Conservation (phyloP, 1,140 invertebrate species). For the Centruroides sculpturatus region DNA sequence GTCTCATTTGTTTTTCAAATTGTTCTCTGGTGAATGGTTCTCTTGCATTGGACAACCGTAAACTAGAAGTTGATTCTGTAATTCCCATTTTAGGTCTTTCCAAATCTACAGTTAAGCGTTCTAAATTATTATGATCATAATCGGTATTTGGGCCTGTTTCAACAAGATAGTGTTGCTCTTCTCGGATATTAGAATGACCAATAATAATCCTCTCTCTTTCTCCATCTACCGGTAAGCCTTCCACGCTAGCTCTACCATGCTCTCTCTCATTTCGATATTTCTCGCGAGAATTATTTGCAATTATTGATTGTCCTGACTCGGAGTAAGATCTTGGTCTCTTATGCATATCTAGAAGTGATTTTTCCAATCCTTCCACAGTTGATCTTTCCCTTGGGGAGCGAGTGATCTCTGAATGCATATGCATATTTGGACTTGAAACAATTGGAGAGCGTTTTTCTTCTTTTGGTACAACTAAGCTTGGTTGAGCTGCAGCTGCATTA, state of each 20-base stretch:
- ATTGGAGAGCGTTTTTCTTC: slow-evolving; percentile 13
- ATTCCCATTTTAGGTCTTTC: too few species aligned
- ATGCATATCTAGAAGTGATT: slow-evolving; percentile 20
- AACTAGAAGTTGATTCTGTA: not conserved
- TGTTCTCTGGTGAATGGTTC: slow-evolving; percentile 21
- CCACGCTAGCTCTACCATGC: too few species aligned
- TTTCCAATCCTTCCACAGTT: slow-evolving; percentile 19
- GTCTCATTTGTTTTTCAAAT: slow-evolving; percentile 20
- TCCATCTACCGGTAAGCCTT: too few species aligned
- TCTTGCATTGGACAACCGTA: slow-evolving; percentile 11
- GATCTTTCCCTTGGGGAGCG: slow-evolving; percentile 8
- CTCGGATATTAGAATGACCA: too few species aligned
- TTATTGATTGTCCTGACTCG: too few species aligned
- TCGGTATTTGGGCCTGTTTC: too few species aligned
- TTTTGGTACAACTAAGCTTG: slow-evolving; percentile 59
- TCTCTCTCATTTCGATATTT: too few species aligned
- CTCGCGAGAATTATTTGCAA: too few species aligned
- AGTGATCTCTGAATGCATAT: slow-evolving; percentile 2
- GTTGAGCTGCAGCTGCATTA: slow-evolving; percentile 69
- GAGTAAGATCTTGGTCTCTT: slow-evolving; percentile 3
- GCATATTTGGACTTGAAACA: not conserved
- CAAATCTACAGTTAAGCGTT: too few species aligned
- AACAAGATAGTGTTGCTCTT: too few species aligned
- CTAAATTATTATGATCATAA: too few species aligned
- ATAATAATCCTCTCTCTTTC: too few species aligned